A percentile compares a stretch with the other conserved stretches of the same genome.
Evolutionary conservation across 2,888 invertebrate species (phyloP).

Genomic region (Drosophila longiperda): DNA sequence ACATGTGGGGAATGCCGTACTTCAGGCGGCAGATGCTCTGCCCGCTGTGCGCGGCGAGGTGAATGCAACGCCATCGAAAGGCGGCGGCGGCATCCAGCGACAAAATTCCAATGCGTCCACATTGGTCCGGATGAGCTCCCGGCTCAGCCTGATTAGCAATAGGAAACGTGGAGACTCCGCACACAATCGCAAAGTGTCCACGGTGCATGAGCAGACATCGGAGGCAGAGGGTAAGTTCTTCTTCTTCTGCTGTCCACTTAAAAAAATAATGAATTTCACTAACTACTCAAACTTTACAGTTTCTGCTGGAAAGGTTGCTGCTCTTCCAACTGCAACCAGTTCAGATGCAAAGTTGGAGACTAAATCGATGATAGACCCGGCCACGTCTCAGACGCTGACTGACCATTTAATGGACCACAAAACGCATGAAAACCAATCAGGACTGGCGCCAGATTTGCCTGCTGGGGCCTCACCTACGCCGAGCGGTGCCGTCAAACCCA

Average conservation of each 20-base stretch:
- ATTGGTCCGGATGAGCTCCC: slow-evolving; percentile 81
- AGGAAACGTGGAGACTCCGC: slow-evolving; percentile 82
- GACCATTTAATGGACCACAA: slow-evolving; percentile 83
- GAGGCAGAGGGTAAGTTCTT: slow-evolving; percentile 58
- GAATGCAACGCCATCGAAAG: slow-evolving; percentile 34
- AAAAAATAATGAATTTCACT: not conserved
- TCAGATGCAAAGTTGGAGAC: slow-evolving; percentile 82
- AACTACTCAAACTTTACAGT: not conserved
- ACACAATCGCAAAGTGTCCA: slow-evolving; percentile 74
- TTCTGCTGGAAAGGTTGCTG: slow-evolving; percentile 70
- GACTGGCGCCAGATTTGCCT: slow-evolving; percentile 54
- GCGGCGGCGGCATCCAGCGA: slow-evolving; percentile 51
- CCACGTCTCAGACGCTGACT: slow-evolving; percentile 83
- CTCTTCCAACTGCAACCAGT: slow-evolving; percentile 72
- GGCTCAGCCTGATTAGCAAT: slow-evolving; percentile 79
- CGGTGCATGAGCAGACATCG: slow-evolving; percentile 52
- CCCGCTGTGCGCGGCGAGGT: slow-evolving; percentile 66
- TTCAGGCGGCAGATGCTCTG: slow-evolving; percentile 68
- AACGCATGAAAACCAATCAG: slow-evolving; percentile 81
- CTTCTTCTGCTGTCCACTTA: not conserved
- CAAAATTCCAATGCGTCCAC: slow-evolving; percentile 78
- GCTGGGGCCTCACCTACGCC: slow-evolving; percentile 72
- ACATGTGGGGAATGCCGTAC: slow-evolving; percentile 71
- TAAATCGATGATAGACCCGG: slow-evolving; percentile 82
- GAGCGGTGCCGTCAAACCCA: slow-evolving; percentile 69